Conservation (phyloP, 2,797 vertebrate genomes). For the Loriculus beryllinus region DNA sequence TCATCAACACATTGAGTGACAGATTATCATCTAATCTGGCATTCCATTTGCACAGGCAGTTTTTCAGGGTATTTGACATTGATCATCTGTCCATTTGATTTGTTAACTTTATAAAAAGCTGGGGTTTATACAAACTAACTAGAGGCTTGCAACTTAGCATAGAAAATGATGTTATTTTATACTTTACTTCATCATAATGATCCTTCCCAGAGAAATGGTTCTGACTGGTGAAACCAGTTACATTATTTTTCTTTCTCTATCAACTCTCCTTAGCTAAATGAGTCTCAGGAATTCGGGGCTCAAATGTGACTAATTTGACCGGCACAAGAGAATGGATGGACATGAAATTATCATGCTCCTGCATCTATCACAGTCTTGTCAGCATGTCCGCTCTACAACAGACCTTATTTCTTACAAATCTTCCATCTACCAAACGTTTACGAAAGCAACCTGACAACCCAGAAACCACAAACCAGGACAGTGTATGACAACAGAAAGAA, state of each 20-base stretch:
- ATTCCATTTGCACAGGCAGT: constrained; percentile 43
- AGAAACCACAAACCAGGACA: neutral
- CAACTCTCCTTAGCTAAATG: neutral
- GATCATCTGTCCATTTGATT: constrained; percentile 63
- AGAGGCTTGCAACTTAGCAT: constrained; percentile 5
- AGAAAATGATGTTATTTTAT: constrained; percentile 10
- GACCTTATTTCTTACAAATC: neutral
- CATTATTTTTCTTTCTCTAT: neutral
- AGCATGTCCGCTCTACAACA: neutral
- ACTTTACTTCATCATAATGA: constrained; percentile 1
- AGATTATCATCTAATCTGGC: constrained; percentile 32
- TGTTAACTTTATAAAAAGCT: constrained; percentile 57
- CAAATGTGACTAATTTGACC: neutral
- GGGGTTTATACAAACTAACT: constrained; percentile 43
- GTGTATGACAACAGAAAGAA: neutral
- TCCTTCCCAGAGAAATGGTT: neutral
- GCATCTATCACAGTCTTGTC: neutral
- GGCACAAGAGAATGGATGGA: neutral
- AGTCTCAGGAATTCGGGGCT: neutral
- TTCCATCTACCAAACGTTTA: neutral
- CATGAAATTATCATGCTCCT: neutral
- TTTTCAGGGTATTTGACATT: constrained; percentile 59
- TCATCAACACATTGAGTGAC: constrained; percentile 46
- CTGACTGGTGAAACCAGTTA: neutral
- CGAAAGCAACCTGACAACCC: no score